phyloP scores from a whole-genome alignment of 2,797 vertebrate species.

The Chiloscyllium punctatum region DNA sequence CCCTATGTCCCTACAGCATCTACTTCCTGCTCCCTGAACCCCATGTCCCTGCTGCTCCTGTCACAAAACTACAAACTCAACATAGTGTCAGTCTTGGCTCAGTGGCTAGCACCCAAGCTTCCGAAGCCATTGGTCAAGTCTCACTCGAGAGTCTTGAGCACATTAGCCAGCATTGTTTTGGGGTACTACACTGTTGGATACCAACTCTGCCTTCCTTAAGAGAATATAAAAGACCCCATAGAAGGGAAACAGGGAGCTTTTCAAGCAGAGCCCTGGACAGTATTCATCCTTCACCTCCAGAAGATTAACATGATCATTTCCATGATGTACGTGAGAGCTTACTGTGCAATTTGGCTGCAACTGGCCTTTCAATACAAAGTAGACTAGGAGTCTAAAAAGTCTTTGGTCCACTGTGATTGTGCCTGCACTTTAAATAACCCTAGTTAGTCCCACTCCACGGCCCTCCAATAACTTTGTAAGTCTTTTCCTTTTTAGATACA shows the following conservation, averaged over 20 bases:
- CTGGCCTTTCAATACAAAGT: not conserved
- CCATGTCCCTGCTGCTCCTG: not conserved
- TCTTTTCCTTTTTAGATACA: not conserved
- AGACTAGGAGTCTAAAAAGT: not conserved
- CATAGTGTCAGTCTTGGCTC: not conserved
- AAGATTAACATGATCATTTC: not conserved
- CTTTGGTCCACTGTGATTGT: not conserved
- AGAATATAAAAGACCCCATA: not conserved
- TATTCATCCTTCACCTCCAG: not conserved
- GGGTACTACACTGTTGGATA: not conserved
- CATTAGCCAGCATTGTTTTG: not conserved
- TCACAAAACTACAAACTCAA: too few relatives aligned
- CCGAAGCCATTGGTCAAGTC: not conserved
- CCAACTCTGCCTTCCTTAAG: too few relatives aligned
- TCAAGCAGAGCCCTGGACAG: not conserved
- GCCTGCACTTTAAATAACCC: not conserved
- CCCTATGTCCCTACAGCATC: too few relatives aligned
- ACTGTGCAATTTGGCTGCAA: not conserved
- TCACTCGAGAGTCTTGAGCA: not conserved
- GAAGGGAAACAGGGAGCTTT: not conserved
- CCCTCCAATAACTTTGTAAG: not conserved
- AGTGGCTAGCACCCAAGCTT: not conserved
- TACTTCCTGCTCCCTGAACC: not conserved
- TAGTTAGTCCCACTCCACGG: not conserved
- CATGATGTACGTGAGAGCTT: not conserved